Base-by-base conservation (phyloP, 2,888 invertebrate genomes). In the Euproctis similis region DNA sequence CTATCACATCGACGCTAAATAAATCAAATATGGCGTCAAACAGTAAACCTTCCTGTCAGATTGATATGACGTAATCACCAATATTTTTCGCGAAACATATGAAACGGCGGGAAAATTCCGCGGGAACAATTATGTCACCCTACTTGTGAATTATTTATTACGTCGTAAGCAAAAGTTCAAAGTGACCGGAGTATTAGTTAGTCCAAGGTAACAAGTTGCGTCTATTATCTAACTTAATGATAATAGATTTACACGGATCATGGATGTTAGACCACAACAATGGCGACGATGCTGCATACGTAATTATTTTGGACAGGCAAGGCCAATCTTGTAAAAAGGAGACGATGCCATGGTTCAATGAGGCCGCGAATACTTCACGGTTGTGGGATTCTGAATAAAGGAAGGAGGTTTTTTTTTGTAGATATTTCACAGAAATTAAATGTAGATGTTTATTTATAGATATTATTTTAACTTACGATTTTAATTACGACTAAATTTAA, bases 201-300 rank as follows among this genome's bases (percentile, higher is more conserved):
- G 57, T 39, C 61, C 72, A 74, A 76, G 73, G 74, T 62, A 54
- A 55, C 57, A 45, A 53, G 47, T 55, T 53, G 55, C 60, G 47
- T 66, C 63, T 61, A 70, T 49, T 52, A 46, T 59, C 57, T 46
- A 42, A 59, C 56, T 59, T 61, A 69, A 72, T 54, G 58, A 59
- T 59, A 59, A 65, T 10, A 55, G 42, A 71, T 71, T 77, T 67
- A 65, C 70, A 78, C 63, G 67, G 75, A 66, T 67, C 65, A 68
- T 59, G 66, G 61, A 54, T 67, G 58, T 70, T 73, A 64, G 59
- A 49, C 42, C 48, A 55, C 46, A 52, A 71, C 61, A 69, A 69
- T 60, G 41, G 46, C 34, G 31, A n/a, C 32, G 36, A 49, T 49
- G 51, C 40, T 43, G 51, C 44, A 53, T 57, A 52, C 46, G 53